These are phyloP conservation scores for Strigamia transsilvanica DNA, from an alignment of 2,888 invertebrate genomes.

Conservation along the genomic window DNA sequence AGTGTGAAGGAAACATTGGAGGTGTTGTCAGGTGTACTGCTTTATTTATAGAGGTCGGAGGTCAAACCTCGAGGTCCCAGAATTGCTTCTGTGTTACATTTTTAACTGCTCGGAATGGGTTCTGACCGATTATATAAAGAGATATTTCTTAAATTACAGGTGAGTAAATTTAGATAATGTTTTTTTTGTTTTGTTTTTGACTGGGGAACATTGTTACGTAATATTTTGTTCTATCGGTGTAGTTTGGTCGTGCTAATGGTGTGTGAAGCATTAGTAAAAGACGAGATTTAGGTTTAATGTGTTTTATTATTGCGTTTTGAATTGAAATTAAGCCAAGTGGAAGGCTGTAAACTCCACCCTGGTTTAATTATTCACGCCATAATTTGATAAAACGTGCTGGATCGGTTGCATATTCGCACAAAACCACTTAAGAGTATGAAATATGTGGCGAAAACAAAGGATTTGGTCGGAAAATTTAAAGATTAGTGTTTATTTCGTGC, in stretches of 20 bases:
- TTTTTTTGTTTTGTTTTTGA: neutral
- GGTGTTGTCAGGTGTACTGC: neutral
- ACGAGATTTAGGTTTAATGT: neutral
- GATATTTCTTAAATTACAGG: neutral
- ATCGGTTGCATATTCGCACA: neutral
- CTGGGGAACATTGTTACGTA: neutral
- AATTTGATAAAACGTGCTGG: neutral
- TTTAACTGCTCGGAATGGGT: neutral
- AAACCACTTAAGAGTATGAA: neutral
- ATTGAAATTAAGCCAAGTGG: conserved; percentile 9
- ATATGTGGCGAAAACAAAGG: conserved; percentile 3
- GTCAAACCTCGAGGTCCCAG: neutral
- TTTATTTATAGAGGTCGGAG: conserved; percentile 11
- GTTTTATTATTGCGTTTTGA: conserved; percentile 18
- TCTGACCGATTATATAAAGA: conserved; percentile 11
- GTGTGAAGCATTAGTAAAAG: conserved; percentile 11
- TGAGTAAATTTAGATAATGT: neutral
- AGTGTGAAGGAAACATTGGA: neutral
- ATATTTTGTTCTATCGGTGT: neutral
- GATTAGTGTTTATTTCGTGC: neutral
- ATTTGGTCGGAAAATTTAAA: neutral
- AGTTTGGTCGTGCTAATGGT: conserved; percentile 4
- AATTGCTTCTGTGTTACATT: conserved; percentile 8
- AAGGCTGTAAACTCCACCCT: conserved; percentile 3
- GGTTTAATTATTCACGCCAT: conserved; percentile 11